phyloP scores from a whole-genome alignment of 1,140 invertebrate genomes.

The Hylaeus volcanicus region DNA sequence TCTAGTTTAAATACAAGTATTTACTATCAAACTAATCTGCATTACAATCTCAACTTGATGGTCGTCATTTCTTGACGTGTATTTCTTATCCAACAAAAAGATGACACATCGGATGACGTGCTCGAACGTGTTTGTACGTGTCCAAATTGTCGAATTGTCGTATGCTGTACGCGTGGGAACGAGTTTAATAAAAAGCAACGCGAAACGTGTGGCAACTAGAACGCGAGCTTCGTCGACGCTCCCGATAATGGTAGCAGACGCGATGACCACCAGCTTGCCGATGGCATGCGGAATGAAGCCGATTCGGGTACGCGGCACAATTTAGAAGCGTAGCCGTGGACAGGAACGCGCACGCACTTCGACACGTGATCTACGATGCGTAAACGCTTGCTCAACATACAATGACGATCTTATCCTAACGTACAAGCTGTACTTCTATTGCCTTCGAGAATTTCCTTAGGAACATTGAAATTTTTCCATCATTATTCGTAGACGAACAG shows the following conservation, averaged over 20 bases:
- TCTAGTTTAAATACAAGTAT: too few relatives aligned
- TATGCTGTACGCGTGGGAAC: conserved; percentile 1
- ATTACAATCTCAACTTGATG: too few relatives aligned
- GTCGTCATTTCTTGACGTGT: too few relatives aligned
- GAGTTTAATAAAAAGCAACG: not conserved
- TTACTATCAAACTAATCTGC: too few relatives aligned
- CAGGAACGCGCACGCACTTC: conserved; percentile 23
- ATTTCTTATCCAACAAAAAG: too few relatives aligned
- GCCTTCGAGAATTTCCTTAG: too few relatives aligned
- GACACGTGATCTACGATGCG: conserved; percentile 25
- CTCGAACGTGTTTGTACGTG: too few relatives aligned
- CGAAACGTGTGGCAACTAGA: not conserved
- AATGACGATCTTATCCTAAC: not conserved
- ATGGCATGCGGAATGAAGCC: conserved; percentile 33
- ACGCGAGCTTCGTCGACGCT: not conserved
- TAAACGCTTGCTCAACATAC: conserved; percentile 9
- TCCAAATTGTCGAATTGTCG: too few relatives aligned
- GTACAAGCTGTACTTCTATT: too few relatives aligned
- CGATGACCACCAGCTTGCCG: not conserved
- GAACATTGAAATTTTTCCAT: too few relatives aligned
- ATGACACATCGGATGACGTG: too few relatives aligned
- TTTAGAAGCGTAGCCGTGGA: conserved; percentile 11
- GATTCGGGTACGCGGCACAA: conserved; percentile 40
- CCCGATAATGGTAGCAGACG: conserved; percentile 14
- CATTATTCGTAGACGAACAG: too few relatives aligned